phyloP scores from a whole-genome alignment of 2,888 invertebrate genomes.

The Idaea dimidiata region DNA sequence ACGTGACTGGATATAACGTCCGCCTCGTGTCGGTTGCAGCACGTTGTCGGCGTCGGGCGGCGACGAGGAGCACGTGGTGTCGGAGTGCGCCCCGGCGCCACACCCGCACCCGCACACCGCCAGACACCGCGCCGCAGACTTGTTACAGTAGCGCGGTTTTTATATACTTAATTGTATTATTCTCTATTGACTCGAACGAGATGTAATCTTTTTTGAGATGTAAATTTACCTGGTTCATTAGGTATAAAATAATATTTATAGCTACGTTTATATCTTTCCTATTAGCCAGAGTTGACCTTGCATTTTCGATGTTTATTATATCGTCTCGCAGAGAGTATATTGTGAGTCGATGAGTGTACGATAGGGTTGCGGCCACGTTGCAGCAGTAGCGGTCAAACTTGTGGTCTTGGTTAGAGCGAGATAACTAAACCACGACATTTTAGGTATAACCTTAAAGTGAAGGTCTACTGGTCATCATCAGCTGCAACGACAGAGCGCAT shows the following conservation, averaged over 20 bases:
- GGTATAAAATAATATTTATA: slow-evolving; percentile 62
- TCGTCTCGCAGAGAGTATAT: slow-evolving; percentile 45
- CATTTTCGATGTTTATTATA: slow-evolving; percentile 73
- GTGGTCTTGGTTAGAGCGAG: too few relatives aligned
- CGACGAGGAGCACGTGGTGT: slow-evolving; percentile 19
- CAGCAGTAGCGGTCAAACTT: too few relatives aligned
- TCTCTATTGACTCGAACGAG: slow-evolving; percentile 62
- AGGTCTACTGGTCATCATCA: too few relatives aligned
- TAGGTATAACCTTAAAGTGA: too few relatives aligned
- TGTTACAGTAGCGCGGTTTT: slow-evolving; percentile 25
- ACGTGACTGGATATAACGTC: too few relatives aligned
- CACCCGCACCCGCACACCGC: slow-evolving; percentile 64
- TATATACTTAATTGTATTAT: slow-evolving; percentile 61
- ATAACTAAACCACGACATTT: too few relatives aligned
- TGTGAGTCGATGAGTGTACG: neutral
- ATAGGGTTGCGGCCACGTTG: neutral
- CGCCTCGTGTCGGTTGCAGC: too few relatives aligned
- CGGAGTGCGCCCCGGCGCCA: slow-evolving; percentile 46
- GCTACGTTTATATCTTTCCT: slow-evolving; percentile 70
- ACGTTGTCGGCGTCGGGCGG: slow-evolving; percentile 82
- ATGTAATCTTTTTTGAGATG: slow-evolving; percentile 77
- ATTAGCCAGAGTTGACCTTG: slow-evolving; percentile 69
- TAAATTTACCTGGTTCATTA: slow-evolving; percentile 74
- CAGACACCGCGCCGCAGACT: slow-evolving; percentile 18
- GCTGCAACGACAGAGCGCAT: too few relatives aligned